phyloP scores from a whole-genome alignment of 1,140 invertebrate genomes.

The Lepidostoma basale region DNA sequence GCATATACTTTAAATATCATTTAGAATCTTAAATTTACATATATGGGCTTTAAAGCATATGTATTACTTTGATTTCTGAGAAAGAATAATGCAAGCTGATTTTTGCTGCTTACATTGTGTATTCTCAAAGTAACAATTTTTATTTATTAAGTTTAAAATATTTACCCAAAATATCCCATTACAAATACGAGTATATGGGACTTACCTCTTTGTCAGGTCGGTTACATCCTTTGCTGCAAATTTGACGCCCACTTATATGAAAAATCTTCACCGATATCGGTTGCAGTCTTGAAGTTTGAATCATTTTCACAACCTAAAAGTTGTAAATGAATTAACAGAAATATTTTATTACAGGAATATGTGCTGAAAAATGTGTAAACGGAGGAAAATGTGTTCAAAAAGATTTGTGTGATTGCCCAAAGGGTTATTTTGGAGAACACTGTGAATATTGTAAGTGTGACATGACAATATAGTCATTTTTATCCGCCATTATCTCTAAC shows the following conservation, averaged over 20 bases:
- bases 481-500: not conserved
- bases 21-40: too few relatives aligned
- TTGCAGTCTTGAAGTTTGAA: not conserved
- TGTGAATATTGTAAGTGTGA: constrained; percentile 89
- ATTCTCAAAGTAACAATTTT: too few relatives aligned
- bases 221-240: constrained; percentile 8
- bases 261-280: not conserved
- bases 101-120: too few relatives aligned
- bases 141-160: too few relatives aligned
- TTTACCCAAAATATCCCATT: too few relatives aligned
- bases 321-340: constrained; percentile 27
- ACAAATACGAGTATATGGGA: too few relatives aligned
- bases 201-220: constrained; percentile 14
- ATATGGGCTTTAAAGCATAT: too few relatives aligned
- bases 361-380: constrained; percentile 87
- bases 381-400: constrained; percentile 95
- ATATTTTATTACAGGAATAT: constrained; percentile 75
- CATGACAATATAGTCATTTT: too few relatives aligned
- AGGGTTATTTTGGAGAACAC: constrained; percentile 84
- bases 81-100: too few relatives aligned
- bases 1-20: not conserved
- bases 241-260: not conserved
- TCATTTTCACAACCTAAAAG: constrained; percentile 35
- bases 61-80: too few relatives aligned
- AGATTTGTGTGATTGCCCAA: constrained; percentile 87